Base-by-base conservation (phyloP, 2,797 vertebrate genomes). In the Pseudomugil gertrudae region DNA sequence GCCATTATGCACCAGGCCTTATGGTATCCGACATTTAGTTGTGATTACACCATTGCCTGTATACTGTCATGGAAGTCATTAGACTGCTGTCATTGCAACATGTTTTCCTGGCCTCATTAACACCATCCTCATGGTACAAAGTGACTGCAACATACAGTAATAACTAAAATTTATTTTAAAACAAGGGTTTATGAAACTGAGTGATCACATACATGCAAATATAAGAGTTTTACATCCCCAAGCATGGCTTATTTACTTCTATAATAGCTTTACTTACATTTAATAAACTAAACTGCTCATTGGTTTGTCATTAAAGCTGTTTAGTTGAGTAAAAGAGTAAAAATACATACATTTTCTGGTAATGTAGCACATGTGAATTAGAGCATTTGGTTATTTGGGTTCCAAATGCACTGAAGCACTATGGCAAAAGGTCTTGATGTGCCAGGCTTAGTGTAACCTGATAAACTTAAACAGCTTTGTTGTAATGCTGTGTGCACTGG, bases 21-120 rank as follows among this genome's bases (percentile, higher is more conserved):
- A 92, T 92, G 91, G 89, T 90, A 90, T 90, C 90, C 93, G 92
- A 91, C 92, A 92, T 92, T 93, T 92, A 89, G 90, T 91, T 92
- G 92, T 92, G 92, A 93, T 94, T 93, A 93, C 85, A 89, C 73
- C 78, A 84, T 78, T 86, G 84, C 85, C 87, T 91, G 89, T 93
- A 90, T 89, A 92, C 89, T 87, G 89, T 92, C 89, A 91, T 83
- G 80, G 78, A 91, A 87, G 90, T 92, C 93, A 93, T 94, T 93
- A 93, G 88, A 90, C 87, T 90, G 92, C 89, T 92, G 90, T 92
- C 90, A 92, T 87, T 88, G 63, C 90, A 92, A 93, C 85, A 91
- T 93, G 91, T 93, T 93, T 91, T 84, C 66, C 63, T 72, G 83
- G 81, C 83, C 85, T 89, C 90, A 92, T 91, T 88, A 89, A 90